A percentile compares a stretch with the other conserved stretches of the same genome.
These are phyloP conservation scores for Plectrocnemia conspersa DNA, from an alignment of 1,140 invertebrate genomes.

Conservation along the genomic window DNA sequence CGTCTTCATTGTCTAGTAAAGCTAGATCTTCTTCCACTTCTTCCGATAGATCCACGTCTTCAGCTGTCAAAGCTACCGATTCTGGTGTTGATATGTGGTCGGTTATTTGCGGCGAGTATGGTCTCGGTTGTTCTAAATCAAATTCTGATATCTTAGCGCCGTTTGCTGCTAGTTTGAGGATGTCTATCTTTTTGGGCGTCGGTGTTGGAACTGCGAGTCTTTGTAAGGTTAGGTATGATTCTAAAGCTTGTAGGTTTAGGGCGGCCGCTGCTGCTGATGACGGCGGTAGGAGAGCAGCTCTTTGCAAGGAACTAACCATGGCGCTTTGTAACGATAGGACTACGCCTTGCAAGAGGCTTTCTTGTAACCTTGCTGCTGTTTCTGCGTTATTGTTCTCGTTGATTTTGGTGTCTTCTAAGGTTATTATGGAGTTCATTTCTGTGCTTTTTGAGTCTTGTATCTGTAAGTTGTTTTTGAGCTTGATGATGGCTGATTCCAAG, in stretches of 20 bases:
- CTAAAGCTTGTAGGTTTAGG: conserved; percentile 73
- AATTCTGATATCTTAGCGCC: conserved; percentile 57
- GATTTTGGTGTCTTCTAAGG: conserved; percentile 40
- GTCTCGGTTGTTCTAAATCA: conserved; percentile 45
- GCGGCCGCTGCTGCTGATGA: conserved; percentile 74
- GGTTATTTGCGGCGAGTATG: conserved; percentile 46
- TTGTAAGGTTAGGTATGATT: conserved; percentile 77
- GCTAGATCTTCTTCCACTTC: conserved; percentile 59
- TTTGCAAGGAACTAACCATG: conserved; percentile 69
- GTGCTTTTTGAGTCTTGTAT: conserved; percentile 47
- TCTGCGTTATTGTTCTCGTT: conserved; percentile 50
- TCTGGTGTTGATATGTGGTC: conserved; percentile 46
- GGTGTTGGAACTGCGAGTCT: conserved; percentile 56
- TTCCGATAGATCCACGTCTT: conserved; percentile 57
- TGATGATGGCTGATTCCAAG: conserved; percentile 51
- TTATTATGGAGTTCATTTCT: conserved; percentile 45
- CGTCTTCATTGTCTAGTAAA: conserved; percentile 55
- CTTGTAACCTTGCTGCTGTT: conserved; percentile 49
- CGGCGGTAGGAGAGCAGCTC: conserved; percentile 68
- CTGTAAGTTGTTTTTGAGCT: conserved; percentile 50
- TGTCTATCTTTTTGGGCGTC: conserved; percentile 48
- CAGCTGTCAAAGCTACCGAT: conserved; percentile 48
- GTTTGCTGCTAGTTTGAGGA: conserved; percentile 54
- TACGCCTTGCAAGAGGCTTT: conserved; percentile 61
- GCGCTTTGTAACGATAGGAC: conserved; percentile 72